phyloP scores from a whole-genome alignment of 2,113 vertebrate genomes.

The Salminus brasiliensis region DNA sequence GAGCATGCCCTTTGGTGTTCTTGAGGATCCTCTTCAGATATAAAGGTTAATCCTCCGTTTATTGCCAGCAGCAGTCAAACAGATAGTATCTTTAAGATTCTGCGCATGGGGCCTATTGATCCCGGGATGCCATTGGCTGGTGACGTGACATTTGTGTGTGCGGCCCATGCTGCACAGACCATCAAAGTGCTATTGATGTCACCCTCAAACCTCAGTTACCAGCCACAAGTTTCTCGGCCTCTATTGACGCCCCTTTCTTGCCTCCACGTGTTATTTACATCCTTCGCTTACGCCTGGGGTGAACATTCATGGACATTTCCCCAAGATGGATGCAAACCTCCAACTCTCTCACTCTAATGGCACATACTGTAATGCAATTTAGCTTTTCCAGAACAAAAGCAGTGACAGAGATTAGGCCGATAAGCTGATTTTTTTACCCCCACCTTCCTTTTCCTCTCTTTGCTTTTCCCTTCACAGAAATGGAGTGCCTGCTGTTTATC shows the following conservation, averaged over 20 bases:
- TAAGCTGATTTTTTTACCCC: conserved; percentile 51
- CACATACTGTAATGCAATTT: conserved; percentile 45
- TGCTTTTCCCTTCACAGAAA: conserved; percentile 37
- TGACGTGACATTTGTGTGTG: conserved; percentile 73
- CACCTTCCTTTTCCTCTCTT: background rate
- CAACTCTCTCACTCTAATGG: conserved; percentile 51
- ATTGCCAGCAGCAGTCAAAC: conserved; percentile 77
- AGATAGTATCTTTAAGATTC: conserved; percentile 78
- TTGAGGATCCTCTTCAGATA: conserved; percentile 64
- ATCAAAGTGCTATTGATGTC: conserved; percentile 65
- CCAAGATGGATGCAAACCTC: conserved; percentile 43
- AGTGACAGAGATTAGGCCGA: conserved; percentile 53
- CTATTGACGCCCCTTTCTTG: conserved; percentile 38
- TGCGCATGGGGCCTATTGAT: conserved; percentile 73
- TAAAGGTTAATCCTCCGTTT: conserved; percentile 81
- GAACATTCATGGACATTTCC: conserved; percentile 33
- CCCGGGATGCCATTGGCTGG: conserved; percentile 66
- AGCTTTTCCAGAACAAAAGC: conserved; percentile 58
- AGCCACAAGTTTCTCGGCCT: conserved; percentile 40
- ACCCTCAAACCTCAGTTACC: conserved; percentile 43
- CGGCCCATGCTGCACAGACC: conserved; percentile 62
- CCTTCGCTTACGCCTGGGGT: conserved; percentile 26
- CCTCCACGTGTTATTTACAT: conserved; percentile 29
- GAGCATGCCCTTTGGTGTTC: conserved; percentile 75
- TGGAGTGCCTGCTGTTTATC: conserved; percentile 61